Conservation (phyloP, 2,113 vertebrate species). For the Gambusia affinis region DNA sequence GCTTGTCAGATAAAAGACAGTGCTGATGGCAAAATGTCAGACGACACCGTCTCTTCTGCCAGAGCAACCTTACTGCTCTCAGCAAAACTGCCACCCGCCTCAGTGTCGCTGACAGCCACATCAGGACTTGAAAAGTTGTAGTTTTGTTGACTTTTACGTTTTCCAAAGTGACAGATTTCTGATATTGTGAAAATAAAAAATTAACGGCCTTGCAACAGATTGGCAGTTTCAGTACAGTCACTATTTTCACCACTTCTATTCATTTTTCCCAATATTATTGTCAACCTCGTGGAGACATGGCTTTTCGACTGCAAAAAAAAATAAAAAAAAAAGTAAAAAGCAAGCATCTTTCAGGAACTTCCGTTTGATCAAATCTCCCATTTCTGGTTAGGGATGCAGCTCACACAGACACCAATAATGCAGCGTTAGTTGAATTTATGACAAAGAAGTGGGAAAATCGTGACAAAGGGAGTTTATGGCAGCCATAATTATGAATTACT, state of each 20-base stretch:
- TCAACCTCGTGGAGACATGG: constrained; percentile 14
- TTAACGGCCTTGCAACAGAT: constrained; percentile 1
- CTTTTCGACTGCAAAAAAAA: neutral
- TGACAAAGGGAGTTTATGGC: neutral
- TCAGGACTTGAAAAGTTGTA: neutral
- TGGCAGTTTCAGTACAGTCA: neutral
- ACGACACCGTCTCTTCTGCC: constrained; percentile 5
- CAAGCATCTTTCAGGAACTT: neutral
- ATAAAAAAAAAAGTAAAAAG: neutral
- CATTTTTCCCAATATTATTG: neutral
- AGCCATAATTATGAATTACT: constrained; percentile 1
- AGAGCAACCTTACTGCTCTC: constrained; percentile 16
- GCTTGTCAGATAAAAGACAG: constrained; percentile 23
- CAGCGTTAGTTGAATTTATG: neutral
- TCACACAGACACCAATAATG: neutral
- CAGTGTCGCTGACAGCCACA: constrained; percentile 3
- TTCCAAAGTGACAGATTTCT: neutral
- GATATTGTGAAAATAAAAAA: constrained; percentile 1
- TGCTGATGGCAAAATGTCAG: constrained; percentile 33
- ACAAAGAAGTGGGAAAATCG: neutral
- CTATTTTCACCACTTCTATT: constrained; percentile 15
- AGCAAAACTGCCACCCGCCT: neutral
- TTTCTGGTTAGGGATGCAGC: neutral
- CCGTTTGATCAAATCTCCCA: neutral
- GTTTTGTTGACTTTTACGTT: neutral